Evolutionary conservation across 2,888 invertebrate species (phyloP).

Genomic region (Drosophila mayaguana): DNA sequence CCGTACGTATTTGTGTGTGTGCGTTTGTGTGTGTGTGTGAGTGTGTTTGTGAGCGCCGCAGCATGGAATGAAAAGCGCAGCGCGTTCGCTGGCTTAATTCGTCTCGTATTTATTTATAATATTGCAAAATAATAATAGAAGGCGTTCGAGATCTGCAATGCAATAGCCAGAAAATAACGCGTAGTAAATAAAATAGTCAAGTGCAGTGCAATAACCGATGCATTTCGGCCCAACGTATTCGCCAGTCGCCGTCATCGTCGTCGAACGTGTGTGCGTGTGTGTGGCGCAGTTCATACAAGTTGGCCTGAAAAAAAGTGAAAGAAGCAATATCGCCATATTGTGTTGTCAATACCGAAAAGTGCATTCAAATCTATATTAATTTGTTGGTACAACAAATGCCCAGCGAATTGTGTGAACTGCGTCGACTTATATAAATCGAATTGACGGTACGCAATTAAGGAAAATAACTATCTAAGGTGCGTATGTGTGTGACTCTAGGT

Average conservation of each 20-base stretch:
- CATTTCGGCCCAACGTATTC: slow-evolving; percentile 46
- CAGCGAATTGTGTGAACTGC: slow-evolving; percentile 15
- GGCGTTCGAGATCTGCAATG: slow-evolving; percentile 25
- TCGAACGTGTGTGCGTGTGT: slow-evolving; percentile 53
- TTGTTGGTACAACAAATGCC: slow-evolving; percentile 21
- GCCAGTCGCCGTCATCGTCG: slow-evolving; percentile 22
- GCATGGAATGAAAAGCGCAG: slow-evolving; percentile 74
- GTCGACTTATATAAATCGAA: slow-evolving; percentile 66
- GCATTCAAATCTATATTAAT: slow-evolving; percentile 50
- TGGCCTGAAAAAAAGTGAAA: slow-evolving; percentile 69
- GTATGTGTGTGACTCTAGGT: slow-evolving; percentile 38
- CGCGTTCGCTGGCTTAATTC: slow-evolving; percentile 62
- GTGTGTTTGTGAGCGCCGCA: slow-evolving; percentile 69
- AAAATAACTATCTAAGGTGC: slow-evolving; percentile 58
- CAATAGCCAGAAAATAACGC: slow-evolving; percentile 18
- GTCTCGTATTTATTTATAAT: slow-evolving; percentile 60
- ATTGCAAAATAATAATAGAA: slow-evolving; percentile 43
- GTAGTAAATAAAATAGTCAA: slow-evolving; percentile 42
- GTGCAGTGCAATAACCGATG: slow-evolving; percentile 66
- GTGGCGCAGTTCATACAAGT: slow-evolving; percentile 68
- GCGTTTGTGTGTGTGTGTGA: slow-evolving; percentile 40
- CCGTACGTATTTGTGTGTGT: slow-evolving; percentile 9
- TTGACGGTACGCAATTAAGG: slow-evolving; percentile 49
- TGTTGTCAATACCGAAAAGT: slow-evolving; percentile 66
- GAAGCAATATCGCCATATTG: slow-evolving; percentile 76